A percentile compares a stretch with the other conserved stretches of the same genome.
Evolutionary conservation across 2,113 vertebrate species (phyloP).

Genomic region (Malaclemys terrapin): DNA sequence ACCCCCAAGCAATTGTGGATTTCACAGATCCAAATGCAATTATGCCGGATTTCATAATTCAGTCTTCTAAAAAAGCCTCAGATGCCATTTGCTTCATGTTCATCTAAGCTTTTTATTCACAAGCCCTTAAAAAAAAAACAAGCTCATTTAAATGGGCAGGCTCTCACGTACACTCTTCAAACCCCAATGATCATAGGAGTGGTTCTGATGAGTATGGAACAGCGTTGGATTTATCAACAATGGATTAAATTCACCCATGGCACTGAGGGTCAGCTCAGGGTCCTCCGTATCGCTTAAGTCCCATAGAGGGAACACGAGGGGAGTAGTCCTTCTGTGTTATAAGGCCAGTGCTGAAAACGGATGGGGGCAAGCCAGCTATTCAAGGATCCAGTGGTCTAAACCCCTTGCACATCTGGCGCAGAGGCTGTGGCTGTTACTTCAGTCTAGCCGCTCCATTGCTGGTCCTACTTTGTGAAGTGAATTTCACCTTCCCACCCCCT

Average conservation of each 20-base stretch:
- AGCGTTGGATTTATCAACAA: background rate
- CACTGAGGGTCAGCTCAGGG: accelerated
- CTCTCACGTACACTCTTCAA: background rate
- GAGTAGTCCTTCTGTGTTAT: accelerated
- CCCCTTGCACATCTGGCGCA: accelerated
- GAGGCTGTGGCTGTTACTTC: background rate
- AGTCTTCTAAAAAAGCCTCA: background rate
- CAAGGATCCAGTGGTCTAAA: background rate
- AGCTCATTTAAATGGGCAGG: background rate
- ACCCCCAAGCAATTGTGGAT: slow-evolving; percentile 34
- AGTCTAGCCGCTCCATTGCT: background rate
- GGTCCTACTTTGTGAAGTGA: background rate
- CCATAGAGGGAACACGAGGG: background rate
- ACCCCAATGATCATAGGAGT: accelerated
- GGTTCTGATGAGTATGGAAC: background rate
- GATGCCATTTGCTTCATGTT: background rate
- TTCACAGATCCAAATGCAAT: slow-evolving; percentile 57
- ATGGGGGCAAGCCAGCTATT: accelerated
- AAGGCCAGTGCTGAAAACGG: background rate
- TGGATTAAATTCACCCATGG: background rate
- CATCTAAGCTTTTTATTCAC: background rate
- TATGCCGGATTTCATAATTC: slow-evolving; percentile 31
- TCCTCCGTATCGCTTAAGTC: accelerated
- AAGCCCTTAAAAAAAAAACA: background rate
- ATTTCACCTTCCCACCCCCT: background rate